Evolutionary conservation across 2,888 invertebrate species (phyloP).

Genomic region (Tethea ocularis): DNA sequence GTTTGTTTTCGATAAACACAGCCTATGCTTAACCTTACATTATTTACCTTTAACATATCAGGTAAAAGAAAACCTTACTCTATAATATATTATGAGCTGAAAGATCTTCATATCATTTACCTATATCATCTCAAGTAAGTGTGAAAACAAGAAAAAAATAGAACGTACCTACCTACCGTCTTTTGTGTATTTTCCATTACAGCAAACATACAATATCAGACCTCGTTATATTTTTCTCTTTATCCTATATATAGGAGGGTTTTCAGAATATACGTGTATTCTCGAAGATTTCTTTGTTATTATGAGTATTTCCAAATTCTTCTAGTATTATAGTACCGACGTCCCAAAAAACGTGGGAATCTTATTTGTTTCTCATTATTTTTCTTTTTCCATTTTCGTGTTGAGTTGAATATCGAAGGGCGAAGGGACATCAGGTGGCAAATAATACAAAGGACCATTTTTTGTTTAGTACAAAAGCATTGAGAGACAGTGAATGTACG

Average conservation of each 20-base stretch:
- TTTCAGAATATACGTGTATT: constrained; percentile 12
- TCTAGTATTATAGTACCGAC: not conserved
- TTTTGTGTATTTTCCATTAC: not conserved
- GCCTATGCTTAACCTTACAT: too few relatives aligned
- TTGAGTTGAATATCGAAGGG: not conserved
- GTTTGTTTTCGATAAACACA: too few relatives aligned
- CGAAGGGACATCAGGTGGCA: constrained; percentile 4
- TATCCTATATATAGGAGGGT: not conserved
- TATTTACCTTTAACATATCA: too few relatives aligned
- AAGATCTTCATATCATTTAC: too few relatives aligned
- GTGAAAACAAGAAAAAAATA: not conserved
- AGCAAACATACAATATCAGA: not conserved
- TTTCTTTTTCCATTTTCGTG: not conserved
- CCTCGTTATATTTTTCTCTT: not conserved
- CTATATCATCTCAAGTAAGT: not conserved
- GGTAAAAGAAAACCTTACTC: too few relatives aligned
- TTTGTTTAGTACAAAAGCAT: too few relatives aligned
- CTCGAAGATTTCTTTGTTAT: constrained; percentile 9
- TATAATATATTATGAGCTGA: too few relatives aligned
- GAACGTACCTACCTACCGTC: not conserved
- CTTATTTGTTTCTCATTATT: constrained; percentile 7
- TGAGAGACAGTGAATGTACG: too few relatives aligned
- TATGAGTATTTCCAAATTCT: constrained; percentile 1
- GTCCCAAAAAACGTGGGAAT: constrained; percentile 6
- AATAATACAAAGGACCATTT: not conserved